phyloP scores from a whole-genome alignment of 2,888 invertebrate genomes.

The Acanthosepion lycidas region DNA sequence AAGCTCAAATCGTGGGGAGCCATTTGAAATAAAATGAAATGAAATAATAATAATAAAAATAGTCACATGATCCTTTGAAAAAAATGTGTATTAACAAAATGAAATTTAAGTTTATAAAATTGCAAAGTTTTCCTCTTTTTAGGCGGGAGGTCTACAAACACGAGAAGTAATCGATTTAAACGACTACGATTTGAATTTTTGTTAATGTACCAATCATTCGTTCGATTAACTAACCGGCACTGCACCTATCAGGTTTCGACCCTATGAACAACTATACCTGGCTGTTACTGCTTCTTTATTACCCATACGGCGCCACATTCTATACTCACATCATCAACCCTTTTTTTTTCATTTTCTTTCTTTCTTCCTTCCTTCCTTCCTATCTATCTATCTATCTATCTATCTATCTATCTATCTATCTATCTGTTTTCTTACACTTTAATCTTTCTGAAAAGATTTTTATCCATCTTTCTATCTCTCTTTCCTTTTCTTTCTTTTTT shows the following conservation, averaged over 20 bases:
- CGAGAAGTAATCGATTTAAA: background rate
- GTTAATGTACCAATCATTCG: background rate
- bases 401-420: background rate
- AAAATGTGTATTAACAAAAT: background rate
- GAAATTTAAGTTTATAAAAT: background rate
- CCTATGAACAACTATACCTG: background rate
- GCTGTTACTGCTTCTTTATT: background rate
- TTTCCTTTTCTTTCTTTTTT: background rate
- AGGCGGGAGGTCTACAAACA: conserved; percentile 33
- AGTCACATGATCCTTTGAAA: background rate
- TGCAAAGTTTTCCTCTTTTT: conserved; percentile 33
- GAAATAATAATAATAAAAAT: background rate
- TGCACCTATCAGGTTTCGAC: background rate
- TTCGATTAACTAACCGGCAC: background rate
- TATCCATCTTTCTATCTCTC: no score
- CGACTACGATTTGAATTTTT: background rate
- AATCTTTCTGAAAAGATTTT: no score
- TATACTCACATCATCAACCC: background rate
- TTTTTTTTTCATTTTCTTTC: background rate
- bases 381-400: background rate
- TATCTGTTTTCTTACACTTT: background rate
- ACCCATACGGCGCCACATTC: background rate
- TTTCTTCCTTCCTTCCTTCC: background rate
- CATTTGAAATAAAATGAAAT: conserved; percentile 21
- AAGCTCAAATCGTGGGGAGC: background rate